Conservation (phyloP, 2,888 invertebrate genomes). For the Agonopterix subpropinquella region DNA sequence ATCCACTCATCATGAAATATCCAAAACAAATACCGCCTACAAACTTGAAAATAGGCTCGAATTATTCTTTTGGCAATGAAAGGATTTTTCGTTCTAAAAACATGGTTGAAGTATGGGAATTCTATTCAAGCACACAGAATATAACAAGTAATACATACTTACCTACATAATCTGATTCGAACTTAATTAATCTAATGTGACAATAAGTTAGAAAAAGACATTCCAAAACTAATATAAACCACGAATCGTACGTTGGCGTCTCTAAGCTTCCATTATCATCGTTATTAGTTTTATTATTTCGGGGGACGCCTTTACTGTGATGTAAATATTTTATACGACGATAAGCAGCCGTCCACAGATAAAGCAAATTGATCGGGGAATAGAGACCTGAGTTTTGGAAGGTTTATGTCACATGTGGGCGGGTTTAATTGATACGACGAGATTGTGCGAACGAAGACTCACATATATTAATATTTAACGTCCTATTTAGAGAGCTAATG, state of each 20-base stretch:
- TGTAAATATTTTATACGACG: slow-evolving; percentile 69
- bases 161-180: too few relatives aligned
- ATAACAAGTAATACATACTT: too few relatives aligned
- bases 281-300: slow-evolving; percentile 64
- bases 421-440: slow-evolving; percentile 57
- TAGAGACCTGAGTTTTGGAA: slow-evolving; percentile 42
- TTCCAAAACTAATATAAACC: background rate
- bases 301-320: slow-evolving; percentile 61
- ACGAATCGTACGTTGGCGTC: slow-evolving; percentile 16
- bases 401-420: slow-evolving; percentile 59
- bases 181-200: slow-evolving; percentile 4
- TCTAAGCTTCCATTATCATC: slow-evolving; percentile 46
- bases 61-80: too few relatives aligned
- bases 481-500: slow-evolving; percentile 39
- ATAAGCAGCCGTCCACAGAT: slow-evolving; percentile 59
- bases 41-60: too few relatives aligned
- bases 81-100: too few relatives aligned
- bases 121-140: too few relatives aligned
- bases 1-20: too few relatives aligned
- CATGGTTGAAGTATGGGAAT: too few relatives aligned
- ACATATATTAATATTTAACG: slow-evolving; percentile 59
- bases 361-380: slow-evolving; percentile 67
- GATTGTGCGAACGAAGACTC: slow-evolving; percentile 54
- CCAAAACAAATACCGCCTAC: too few relatives aligned
- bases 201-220: background rate